Evolutionary conservation across 2,797 vertebrate species (phyloP).

Genomic region (Sphaeramia orbicularis): DNA sequence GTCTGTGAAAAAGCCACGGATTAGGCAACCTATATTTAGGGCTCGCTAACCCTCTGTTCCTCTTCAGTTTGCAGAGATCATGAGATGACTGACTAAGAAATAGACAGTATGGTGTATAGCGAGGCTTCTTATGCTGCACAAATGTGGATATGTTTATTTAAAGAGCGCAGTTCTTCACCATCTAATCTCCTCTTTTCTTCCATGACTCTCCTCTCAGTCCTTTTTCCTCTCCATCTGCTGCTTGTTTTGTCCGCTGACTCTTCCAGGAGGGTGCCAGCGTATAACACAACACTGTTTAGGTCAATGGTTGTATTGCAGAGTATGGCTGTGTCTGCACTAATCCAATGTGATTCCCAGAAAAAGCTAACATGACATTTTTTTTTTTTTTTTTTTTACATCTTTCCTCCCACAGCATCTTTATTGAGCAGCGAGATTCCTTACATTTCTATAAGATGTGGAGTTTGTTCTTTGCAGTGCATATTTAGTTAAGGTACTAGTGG

Average conservation of each 20-base stretch:
- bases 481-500: too few species aligned
- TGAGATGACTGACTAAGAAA: conserved; percentile 32
- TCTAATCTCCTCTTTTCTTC: conserved; percentile 6
- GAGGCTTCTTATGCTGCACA: conserved; percentile 15
- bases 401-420: neutral
- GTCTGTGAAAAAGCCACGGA: conserved; percentile 41
- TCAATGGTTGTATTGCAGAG: neutral
- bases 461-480: too few species aligned
- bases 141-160: conserved; percentile 23
- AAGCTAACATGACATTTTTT: neutral
- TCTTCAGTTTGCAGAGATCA: conserved; percentile 31
- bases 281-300: conserved; percentile 8
- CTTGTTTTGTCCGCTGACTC: conserved; percentile 23
- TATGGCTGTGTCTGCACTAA: neutral
- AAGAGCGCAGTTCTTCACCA: conserved; percentile 15
- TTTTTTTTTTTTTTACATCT: neutral
- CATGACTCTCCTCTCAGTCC: neutral
- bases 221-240: conserved; percentile 13
- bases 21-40: conserved; percentile 69
- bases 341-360: conserved; percentile 12
- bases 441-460: neutral
- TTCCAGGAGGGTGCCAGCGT: neutral
- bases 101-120: neutral
- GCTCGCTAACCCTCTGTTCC: conserved; percentile 24
- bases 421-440: neutral